phyloP scores from a whole-genome alignment of 2,797 vertebrate genomes.

The Perodicticus potto region DNA sequence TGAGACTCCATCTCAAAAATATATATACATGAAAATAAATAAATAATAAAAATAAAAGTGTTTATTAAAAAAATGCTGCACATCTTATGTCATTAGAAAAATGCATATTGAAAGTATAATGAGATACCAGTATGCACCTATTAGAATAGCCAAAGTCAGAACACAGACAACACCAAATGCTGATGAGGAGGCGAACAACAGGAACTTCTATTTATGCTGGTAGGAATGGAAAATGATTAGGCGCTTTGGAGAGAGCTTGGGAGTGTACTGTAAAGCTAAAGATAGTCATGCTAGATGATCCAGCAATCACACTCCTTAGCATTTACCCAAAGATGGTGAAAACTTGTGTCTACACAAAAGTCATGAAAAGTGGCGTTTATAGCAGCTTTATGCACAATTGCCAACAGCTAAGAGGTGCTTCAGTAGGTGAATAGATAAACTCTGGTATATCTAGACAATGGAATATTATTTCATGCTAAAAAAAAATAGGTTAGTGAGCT shows the following conservation, averaged over 20 bases:
- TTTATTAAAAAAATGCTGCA: no score
- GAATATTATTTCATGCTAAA: not conserved
- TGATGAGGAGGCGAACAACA: not conserved
- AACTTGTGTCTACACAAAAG: not conserved
- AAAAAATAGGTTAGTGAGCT: not conserved
- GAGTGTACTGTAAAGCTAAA: not conserved
- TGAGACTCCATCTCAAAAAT: no score
- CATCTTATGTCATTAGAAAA: not conserved
- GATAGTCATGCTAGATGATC: not conserved
- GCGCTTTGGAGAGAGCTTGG: not conserved
- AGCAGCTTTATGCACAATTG: not conserved
- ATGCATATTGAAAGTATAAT: not conserved
- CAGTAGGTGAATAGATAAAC: not conserved
- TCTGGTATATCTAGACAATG: not conserved
- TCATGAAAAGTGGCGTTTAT: not conserved
- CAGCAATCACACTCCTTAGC: not conserved
- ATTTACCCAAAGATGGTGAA: not conserved
- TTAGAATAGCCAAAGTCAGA: not conserved
- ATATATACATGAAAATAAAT: no score
- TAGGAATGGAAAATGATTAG: not conserved
- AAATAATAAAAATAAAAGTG: no score
- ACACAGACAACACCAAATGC: not conserved
- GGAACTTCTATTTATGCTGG: not conserved
- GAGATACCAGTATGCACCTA: not conserved
- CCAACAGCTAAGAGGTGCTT: not conserved